Evolutionary conservation across 2,888 invertebrate species (phyloP).

Genomic region (Acrocyrtus sp.): DNA sequence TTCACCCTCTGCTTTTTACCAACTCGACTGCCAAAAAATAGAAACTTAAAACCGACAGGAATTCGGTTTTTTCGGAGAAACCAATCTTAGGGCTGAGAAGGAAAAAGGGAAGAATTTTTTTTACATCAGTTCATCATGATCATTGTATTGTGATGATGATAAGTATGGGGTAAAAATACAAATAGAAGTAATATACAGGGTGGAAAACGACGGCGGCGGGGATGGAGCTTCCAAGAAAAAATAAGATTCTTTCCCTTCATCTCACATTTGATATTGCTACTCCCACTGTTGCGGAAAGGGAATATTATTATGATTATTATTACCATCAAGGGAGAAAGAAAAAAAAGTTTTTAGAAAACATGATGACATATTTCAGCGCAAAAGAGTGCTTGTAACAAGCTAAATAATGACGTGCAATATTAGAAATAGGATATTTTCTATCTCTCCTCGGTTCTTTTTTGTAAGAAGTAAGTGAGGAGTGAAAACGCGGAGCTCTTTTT

Average conservation of each 20-base stretch:
- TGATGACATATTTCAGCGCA: constrained; percentile 44
- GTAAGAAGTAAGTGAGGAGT: constrained; percentile 14
- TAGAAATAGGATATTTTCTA: constrained; percentile 41
- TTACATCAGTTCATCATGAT: constrained; percentile 26
- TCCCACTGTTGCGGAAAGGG: constrained; percentile 41
- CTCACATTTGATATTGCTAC: too few species aligned
- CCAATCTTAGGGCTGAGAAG: not conserved
- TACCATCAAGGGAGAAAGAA: constrained; percentile 37
- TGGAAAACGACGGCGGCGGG: not conserved
- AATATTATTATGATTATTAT: constrained; percentile 49
- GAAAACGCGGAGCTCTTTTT: constrained; percentile 16
- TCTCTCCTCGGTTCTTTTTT: not conserved
- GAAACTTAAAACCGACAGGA: constrained; percentile 5
- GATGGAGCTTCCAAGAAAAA: not conserved
- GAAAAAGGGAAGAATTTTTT: constrained; percentile 13
- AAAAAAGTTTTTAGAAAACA: constrained; percentile 24
- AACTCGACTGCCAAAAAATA: constrained; percentile 36
- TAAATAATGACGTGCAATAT: constrained; percentile 48
- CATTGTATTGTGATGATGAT: constrained; percentile 9
- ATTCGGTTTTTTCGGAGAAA: not conserved
- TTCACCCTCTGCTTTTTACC: constrained; percentile 28
- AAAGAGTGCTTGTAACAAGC: constrained; percentile 44
- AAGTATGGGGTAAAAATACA: constrained; percentile 6
- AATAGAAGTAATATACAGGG: not conserved
- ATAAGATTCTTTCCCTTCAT: constrained; percentile 10